Conservation (phyloP, 2,797 vertebrate species). For the Arnoldichthys spilopterus region DNA sequence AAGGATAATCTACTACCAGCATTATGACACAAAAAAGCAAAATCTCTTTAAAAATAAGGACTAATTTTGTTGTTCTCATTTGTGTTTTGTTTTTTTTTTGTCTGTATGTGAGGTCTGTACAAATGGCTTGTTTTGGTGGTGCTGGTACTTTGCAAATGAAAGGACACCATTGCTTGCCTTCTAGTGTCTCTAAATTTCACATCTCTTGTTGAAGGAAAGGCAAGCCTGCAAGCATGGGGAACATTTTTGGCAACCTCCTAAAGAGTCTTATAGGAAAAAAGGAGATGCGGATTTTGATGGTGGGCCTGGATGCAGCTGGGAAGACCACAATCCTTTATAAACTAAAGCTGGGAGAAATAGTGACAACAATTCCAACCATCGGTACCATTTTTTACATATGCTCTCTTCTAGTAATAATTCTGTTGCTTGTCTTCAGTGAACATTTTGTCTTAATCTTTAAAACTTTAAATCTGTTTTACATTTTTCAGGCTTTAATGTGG, state of each 20-base stretch:
- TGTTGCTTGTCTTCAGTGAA: background rate
- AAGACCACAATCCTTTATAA: constrained; percentile 99
- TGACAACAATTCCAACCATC: constrained; percentile 97
- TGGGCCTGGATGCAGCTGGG: constrained; percentile 93
- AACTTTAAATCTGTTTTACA: constrained; percentile 5
- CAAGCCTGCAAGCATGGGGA: constrained; percentile 85
- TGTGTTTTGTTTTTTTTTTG: background rate
- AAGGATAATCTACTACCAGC: background rate
- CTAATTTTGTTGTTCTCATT: background rate
- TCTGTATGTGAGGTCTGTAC: background rate
- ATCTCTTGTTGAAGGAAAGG: constrained; percentile 55
- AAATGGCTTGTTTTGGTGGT: constrained; percentile 11
- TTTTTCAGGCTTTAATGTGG: constrained; percentile 91
- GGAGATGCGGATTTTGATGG: constrained; percentile 98
- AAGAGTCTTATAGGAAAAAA: constrained; percentile 97
- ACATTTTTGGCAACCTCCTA: constrained; percentile 93
- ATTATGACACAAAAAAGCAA: background rate
- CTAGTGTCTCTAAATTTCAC: constrained; percentile 53
- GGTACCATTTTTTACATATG: constrained; percentile 72
- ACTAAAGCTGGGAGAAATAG: constrained; percentile 95
- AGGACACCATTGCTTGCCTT: constrained; percentile 41
- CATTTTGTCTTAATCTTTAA: background rate
- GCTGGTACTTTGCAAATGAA: constrained; percentile 22
- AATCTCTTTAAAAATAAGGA: background rate
- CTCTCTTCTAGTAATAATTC: background rate